Evolutionary conservation across 2,113 vertebrate genomes (phyloP), one percentile per base, ranked within the genome.

Genomic region (Gopherus flavomarginatus): DNA sequence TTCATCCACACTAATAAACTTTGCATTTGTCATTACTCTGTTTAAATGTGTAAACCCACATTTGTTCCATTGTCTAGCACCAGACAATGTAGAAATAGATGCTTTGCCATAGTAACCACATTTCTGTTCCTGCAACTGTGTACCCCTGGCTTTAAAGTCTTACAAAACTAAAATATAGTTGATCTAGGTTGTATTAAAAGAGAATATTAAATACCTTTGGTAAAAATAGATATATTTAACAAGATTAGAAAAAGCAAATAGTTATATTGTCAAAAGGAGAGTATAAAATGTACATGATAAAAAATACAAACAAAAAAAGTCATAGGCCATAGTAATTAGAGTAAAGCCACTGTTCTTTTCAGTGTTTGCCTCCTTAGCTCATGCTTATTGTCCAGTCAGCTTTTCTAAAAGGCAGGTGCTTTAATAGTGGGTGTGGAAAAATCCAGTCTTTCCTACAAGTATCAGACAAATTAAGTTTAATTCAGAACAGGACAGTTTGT

Each of bases 161-260:
- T 98, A 97, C 79, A 97, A 98, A 97, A 96, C 98, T 98, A 99
- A 98, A 97, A 98, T 98, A 98, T 97, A 98, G 81, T 98, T 97
- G 92, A 97, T 98, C 97, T 98, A 98, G 93, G 77, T 93, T 98
- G 96, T 97, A 98, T 98, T 98, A 98, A 98, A 98, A 98, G 98
- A 97, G 98, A 97, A 98, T 98, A 98, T 98, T 99, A 98, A 99
- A 99, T 99, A 99, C 98, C 98, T 98, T 99, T 99, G 98, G 98
- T 98, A 99, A 98, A 99, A 98, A 98, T 98, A 98, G 98, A 98
- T 98, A 98, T 98, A 98, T 98, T 98, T 98, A 98, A 98, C 98
- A 98, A 98, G 98, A 98, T 98, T 98, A 98, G 98, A 98, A 98
- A 72, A 99, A 98, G 98, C 96, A 98, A 98, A 98, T 97, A 97